Conservation (phyloP, 2,888 invertebrate species). For the Papilio demoleus region DNA sequence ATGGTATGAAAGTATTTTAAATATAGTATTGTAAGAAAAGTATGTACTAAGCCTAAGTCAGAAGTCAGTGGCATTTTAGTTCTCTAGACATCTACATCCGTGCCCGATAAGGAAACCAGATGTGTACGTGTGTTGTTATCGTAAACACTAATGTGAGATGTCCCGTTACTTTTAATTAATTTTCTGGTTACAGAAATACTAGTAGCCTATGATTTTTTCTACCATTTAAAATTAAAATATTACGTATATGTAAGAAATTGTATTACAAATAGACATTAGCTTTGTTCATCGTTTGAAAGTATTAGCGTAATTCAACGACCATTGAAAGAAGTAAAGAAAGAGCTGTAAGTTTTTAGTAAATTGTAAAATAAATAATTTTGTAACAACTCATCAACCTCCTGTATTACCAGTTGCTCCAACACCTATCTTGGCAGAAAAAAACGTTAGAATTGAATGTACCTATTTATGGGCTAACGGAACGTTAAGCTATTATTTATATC, state of each 20-base stretch:
- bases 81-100: not conserved
- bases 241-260: too few relatives aligned
- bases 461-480: conserved; percentile 13
- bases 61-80: conserved; percentile 1
- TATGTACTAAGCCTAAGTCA: not conserved
- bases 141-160: not conserved
- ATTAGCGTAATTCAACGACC: too few relatives aligned
- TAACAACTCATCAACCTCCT: too few relatives aligned
- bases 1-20: too few relatives aligned
- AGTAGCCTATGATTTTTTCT: too few relatives aligned
- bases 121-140: conserved; percentile 9
- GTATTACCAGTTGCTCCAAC: not conserved
- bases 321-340: too few relatives aligned
- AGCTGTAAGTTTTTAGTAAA: too few relatives aligned
- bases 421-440: not conserved
- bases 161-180: conserved; percentile 6
- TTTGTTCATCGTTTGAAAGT: too few relatives aligned
- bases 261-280: too few relatives aligned
- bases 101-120: conserved; percentile 7
- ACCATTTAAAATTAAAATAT: too few relatives aligned
- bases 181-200: conserved; percentile 2
- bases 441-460: conserved; percentile 7
- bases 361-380: too few relatives aligned
- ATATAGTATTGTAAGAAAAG: too few relatives aligned
- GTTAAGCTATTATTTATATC: conserved; percentile 10